Evolutionary conservation across 2,113 vertebrate genomes (phyloP).

Genomic region (Catharus fuscescens): DNA sequence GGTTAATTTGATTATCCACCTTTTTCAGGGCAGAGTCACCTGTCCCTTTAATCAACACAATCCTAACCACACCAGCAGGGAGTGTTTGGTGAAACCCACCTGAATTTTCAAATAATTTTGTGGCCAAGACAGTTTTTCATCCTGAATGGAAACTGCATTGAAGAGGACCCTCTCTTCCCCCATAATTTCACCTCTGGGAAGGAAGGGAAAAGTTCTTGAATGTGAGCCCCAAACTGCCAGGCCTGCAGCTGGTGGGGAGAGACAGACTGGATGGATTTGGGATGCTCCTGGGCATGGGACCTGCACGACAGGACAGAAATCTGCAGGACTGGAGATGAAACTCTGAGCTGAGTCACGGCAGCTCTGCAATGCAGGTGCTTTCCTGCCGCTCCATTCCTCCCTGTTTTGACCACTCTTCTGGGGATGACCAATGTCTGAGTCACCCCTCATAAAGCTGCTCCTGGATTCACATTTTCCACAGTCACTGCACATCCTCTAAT

Average conservation of each 20-base stretch:
- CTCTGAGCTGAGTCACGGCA: neutral
- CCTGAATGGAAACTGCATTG: neutral
- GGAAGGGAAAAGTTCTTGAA: neutral
- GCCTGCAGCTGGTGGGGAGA: neutral
- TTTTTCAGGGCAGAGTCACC: neutral
- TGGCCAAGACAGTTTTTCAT: neutral
- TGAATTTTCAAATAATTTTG: neutral
- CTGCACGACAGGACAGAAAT: neutral
- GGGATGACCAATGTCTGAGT: conserved; percentile 30
- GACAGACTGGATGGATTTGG: neutral
- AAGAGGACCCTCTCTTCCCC: neutral
- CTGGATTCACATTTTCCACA: neutral
- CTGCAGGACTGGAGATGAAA: neutral
- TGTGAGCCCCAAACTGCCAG: neutral
- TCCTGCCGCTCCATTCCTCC: neutral
- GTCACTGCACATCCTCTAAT: neutral
- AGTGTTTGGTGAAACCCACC: neutral
- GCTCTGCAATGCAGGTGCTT: conserved; percentile 28
- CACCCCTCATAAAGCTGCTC: neutral
- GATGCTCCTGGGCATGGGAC: neutral
- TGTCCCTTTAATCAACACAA: neutral
- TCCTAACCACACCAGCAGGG: neutral
- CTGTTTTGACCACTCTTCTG: neutral
- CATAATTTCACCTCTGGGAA: neutral
- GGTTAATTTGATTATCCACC: no score